Evolutionary conservation across 2,888 invertebrate genomes (phyloP).

Genomic region (Abrostola tripartita): DNA sequence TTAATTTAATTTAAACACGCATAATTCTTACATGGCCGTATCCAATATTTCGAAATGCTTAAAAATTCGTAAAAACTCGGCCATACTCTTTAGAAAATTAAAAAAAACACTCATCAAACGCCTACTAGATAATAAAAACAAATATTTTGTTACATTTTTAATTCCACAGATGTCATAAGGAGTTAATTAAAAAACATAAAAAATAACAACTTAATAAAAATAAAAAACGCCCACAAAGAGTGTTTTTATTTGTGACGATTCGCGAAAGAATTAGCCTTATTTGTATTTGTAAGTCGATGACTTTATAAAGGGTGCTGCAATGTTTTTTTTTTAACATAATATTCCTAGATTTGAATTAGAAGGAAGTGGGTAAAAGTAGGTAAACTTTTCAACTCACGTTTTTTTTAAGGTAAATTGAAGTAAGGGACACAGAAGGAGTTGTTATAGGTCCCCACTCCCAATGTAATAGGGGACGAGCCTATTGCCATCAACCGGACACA

Average conservation of each 20-base stretch:
- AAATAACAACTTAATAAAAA: conserved; percentile 43
- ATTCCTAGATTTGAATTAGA: too few species aligned
- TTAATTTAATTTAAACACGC: too few species aligned
- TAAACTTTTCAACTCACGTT: too few species aligned
- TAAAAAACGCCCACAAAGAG: conserved; percentile 34
- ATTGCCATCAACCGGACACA: too few species aligned
- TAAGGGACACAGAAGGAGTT: too few species aligned
- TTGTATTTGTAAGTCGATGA: conserved; percentile 24
- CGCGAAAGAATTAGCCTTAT: conserved; percentile 29
- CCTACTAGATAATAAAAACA: conserved; percentile 22
- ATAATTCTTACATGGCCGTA: too few species aligned
- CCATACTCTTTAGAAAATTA: conserved; percentile 33
- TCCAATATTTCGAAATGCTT: too few species aligned
- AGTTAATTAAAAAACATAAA: conserved; percentile 51
- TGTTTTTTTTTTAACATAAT: not conserved
- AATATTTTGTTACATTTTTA: conserved; percentile 14
- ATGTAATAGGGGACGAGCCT: too few species aligned
- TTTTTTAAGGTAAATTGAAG: too few species aligned
- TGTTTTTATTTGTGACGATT: conserved; percentile 45
- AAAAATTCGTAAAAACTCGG: too few species aligned
- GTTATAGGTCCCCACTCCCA: too few species aligned
- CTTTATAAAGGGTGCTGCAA: not conserved
- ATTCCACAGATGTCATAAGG: conserved; percentile 18
- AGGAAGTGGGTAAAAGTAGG: too few species aligned
- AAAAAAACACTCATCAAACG: conserved; percentile 16